phyloP scores from a whole-genome alignment of 2,888 invertebrate genomes.

The Noctua comes region DNA sequence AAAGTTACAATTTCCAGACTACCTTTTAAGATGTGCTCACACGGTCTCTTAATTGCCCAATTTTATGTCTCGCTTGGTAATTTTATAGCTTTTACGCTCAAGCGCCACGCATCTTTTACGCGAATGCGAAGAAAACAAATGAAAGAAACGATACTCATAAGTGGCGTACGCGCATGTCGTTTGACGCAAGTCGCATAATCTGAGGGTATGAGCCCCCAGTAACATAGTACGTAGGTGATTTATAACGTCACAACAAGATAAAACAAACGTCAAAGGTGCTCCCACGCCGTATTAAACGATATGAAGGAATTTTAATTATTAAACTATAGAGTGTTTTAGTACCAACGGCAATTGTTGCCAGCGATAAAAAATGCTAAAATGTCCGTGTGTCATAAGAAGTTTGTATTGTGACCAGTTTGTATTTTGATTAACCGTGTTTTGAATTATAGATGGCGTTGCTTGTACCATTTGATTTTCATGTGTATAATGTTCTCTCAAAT shows the following conservation, averaged over 20 bases:
- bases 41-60: background rate
- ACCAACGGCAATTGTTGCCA: background rate
- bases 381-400: background rate
- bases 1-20: slow-evolving; percentile 18
- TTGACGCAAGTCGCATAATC: background rate
- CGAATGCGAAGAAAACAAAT: background rate
- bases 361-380: background rate
- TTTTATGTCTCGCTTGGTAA: background rate
- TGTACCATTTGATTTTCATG: background rate
- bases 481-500: background rate
- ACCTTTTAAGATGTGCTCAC: slow-evolving; percentile 1
- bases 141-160: background rate
- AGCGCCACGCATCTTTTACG: background rate
- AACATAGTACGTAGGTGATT: background rate
- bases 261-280: background rate
- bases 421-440: background rate
- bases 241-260: background rate
- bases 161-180: background rate
- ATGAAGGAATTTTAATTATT: background rate
- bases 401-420: background rate
- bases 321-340: background rate
- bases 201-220: background rate
- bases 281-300: background rate
- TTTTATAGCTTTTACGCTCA: background rate
- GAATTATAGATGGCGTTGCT: background rate